A percentile compares a stretch with the other conserved stretches of the same genome.
Conservation (phyloP, 1,140 invertebrate species). For the Platyscapa corneri region DNA sequence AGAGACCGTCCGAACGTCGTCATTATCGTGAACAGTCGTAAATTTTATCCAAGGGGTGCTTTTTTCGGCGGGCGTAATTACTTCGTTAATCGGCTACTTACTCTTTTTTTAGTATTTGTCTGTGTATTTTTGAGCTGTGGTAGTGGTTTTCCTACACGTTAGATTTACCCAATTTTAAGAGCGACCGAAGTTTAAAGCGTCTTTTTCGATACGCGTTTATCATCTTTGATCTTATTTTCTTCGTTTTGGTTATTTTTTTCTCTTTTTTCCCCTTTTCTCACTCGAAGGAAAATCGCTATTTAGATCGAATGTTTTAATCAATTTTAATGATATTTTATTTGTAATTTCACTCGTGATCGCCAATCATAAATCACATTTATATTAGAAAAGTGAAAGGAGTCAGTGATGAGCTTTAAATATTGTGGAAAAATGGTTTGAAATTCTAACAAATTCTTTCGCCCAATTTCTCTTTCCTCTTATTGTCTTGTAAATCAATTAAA, state of each 20-base stretch:
- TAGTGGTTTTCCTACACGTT: not conserved
- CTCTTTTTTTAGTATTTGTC: slow-evolving; percentile 2
- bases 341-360: not conserved
- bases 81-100: slow-evolving; percentile 48
- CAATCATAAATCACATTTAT: not conserved
- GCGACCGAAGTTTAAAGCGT: not conserved
- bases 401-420: not conserved
- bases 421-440: not conserved
- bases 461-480: not conserved
- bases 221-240: not conserved
- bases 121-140: not conserved
- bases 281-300: not conserved
- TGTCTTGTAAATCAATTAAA: not conserved
- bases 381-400: not conserved
- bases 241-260: not conserved
- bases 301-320: not conserved
- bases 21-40: slow-evolving; percentile 49
- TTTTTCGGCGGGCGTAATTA: slow-evolving; percentile 42
- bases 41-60: slow-evolving; percentile 29
- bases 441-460: not conserved
- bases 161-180: slow-evolving; percentile 35
- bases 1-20: slow-evolving; percentile 23
- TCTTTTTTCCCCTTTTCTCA: too few relatives aligned
- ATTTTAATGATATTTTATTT: not conserved
- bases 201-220: slow-evolving; percentile 7